phyloP scores from a whole-genome alignment of 2,797 vertebrate genomes.

The Sciurus vulgaris region DNA sequence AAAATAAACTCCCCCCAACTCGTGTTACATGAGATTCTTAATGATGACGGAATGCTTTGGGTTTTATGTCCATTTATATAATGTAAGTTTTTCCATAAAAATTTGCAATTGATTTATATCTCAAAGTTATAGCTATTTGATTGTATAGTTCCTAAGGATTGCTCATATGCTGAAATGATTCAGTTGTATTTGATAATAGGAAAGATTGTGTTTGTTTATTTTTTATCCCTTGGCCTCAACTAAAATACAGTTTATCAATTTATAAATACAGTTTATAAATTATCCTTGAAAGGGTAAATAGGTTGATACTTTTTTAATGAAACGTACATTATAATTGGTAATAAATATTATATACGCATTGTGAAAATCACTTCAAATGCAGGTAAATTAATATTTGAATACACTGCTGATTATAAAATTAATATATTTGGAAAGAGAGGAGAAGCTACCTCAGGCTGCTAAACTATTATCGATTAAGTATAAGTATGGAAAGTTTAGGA shows the following conservation, averaged over 20 bases:
- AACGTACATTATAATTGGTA: neutral
- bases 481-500: neutral
- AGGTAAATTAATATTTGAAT: neutral
- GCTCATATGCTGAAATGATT: neutral
- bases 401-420: neutral
- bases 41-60: neutral
- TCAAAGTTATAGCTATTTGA: neutral
- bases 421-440: conserved; percentile 6
- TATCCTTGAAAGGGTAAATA: neutral
- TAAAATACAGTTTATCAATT: neutral
- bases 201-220: neutral
- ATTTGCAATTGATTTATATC: neutral
- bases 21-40: neutral
- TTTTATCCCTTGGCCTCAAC: neutral
- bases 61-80: neutral
- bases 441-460: neutral
- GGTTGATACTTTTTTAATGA: conserved; percentile 21
- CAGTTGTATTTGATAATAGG: neutral
- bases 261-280: neutral
- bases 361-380: neutral
- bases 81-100: neutral
- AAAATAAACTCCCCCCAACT: neutral
- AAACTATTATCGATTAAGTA: neutral
- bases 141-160: neutral
- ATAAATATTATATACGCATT: neutral